phyloP scores from a whole-genome alignment of 1,140 invertebrate species.

The Drosophila rufa region DNA sequence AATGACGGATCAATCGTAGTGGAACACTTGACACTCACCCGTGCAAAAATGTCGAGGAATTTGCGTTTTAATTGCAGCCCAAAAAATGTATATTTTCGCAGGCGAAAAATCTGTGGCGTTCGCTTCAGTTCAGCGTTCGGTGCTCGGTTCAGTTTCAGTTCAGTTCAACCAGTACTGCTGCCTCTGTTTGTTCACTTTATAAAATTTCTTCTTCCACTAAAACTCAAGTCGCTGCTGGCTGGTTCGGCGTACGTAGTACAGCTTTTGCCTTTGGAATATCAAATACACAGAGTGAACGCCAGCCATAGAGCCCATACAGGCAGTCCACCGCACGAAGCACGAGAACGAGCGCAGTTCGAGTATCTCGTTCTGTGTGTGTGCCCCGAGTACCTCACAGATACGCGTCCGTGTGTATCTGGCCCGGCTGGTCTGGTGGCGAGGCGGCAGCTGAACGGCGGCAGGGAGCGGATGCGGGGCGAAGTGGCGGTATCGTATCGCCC shows the following conservation, averaged over 20 bases:
- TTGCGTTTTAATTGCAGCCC: conserved; percentile 70
- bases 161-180: conserved; percentile 21
- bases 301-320: conserved; percentile 52
- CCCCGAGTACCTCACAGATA: conserved; percentile 50
- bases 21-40: conserved; percentile 79
- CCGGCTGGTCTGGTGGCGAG: conserved; percentile 45
- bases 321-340: conserved; percentile 39
- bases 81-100: conserved; percentile 14
- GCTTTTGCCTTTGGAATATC: conserved; percentile 83
- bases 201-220: conserved; percentile 79
- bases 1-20: conserved; percentile 76
- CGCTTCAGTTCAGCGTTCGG: conserved; percentile 15
- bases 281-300: conserved; percentile 80
- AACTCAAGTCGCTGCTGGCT: conserved; percentile 59
- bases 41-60: conserved; percentile 77
- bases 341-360: conserved; percentile 54
- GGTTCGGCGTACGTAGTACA: conserved; percentile 60
- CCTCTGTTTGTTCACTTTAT: conserved; percentile 74
- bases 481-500: conserved; percentile 17
- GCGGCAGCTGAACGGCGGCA: conserved; percentile 19
- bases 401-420: conserved; percentile 65
- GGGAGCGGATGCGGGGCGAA: not conserved
- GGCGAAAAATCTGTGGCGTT: conserved; percentile 22
- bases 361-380: conserved; percentile 35
- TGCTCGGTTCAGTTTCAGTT: conserved; percentile 17